phyloP scores from a whole-genome alignment of 2,888 invertebrate genomes.

The Rhimphoctona megacephalus region DNA sequence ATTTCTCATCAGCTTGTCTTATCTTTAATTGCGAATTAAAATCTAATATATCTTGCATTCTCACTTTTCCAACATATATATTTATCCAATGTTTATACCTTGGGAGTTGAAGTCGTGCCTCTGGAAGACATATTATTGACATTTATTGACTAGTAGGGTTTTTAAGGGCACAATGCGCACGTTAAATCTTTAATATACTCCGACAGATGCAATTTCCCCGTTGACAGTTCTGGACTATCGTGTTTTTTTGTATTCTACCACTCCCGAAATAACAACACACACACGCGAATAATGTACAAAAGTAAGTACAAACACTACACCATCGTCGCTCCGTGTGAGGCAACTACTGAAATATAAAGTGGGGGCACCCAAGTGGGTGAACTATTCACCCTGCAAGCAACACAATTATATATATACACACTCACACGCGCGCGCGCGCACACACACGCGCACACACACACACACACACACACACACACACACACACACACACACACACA shows the following conservation, averaged over 20 bases:
- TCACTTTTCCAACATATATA: neutral
- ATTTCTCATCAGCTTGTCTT: conserved; percentile 13
- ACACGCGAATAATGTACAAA: conserved; percentile 2
- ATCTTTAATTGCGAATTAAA: conserved; percentile 18
- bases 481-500: too few relatives aligned
- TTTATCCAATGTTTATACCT: conserved; percentile 47
- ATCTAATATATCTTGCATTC: neutral
- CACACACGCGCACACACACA: too few relatives aligned
- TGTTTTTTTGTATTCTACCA: conserved; percentile 41
- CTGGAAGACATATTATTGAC: conserved; percentile 60
- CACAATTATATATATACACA: too few relatives aligned
- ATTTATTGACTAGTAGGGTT: conserved; percentile 48
- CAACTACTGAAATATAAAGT: neutral
- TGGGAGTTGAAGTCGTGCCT: conserved; percentile 57
- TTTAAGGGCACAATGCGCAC: conserved; percentile 32
- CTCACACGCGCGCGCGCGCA: too few relatives aligned
- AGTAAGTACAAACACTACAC: neutral
- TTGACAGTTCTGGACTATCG: conserved; percentile 55
- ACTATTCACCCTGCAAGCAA: neutral
- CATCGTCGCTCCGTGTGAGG: neutral
- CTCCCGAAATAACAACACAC: conserved; percentile 21
- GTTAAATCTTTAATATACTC: conserved; percentile 21
- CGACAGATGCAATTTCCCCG: conserved; percentile 41
- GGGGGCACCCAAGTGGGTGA: too few relatives aligned
- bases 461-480: too few relatives aligned